Evolutionary conservation across 2,113 vertebrate species (phyloP).

Genomic region (Ictalurus furcatus): DNA sequence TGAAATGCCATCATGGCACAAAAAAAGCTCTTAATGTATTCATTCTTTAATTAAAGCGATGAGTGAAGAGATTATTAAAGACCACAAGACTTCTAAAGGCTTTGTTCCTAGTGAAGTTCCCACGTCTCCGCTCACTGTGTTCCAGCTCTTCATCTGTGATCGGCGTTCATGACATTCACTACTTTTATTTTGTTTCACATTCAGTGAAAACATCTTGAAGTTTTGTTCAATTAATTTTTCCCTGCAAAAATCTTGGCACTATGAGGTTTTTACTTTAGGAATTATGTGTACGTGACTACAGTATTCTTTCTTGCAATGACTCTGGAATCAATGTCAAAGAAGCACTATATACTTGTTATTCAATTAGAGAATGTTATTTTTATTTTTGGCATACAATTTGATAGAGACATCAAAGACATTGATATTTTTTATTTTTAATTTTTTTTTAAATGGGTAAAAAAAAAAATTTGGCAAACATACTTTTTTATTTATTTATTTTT

Average conservation of each 20-base stretch:
- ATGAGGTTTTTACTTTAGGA: neutral
- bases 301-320: slow-evolving; percentile 37
- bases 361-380: neutral
- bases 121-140: neutral
- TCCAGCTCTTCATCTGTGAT: neutral
- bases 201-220: neutral
- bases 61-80: neutral
- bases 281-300: neutral
- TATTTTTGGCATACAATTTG: neutral
- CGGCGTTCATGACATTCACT: neutral
- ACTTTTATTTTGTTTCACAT: neutral
- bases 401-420: neutral
- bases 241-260: neutral
- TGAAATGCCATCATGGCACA: neutral
- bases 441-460: neutral
- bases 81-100: neutral
- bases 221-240: neutral
- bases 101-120: neutral
- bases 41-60: neutral
- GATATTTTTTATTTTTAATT: too few relatives aligned
- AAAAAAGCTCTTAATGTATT: neutral
- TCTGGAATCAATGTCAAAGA: slow-evolving; percentile 52
- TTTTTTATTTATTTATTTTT: too few relatives aligned
- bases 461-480: too few relatives aligned
- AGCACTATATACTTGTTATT: slow-evolving; percentile 46